phyloP scores from a whole-genome alignment of 2,888 invertebrate species.

The Scaptomyza parva region DNA sequence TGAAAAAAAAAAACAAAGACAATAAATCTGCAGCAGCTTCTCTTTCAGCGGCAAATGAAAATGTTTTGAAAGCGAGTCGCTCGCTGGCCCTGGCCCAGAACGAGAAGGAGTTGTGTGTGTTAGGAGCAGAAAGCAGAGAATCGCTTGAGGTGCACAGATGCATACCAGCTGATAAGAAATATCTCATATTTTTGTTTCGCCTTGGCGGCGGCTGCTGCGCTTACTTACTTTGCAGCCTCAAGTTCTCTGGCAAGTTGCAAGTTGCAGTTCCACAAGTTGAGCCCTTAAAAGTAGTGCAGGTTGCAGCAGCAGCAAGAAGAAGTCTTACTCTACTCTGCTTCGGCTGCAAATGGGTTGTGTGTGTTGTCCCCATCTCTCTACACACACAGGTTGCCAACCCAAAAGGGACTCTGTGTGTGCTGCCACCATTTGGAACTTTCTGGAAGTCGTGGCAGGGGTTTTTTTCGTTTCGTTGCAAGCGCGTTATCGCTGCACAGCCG shows the following conservation, averaged over 20 bases:
- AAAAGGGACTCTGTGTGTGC: not conserved
- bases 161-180: constrained; percentile 84
- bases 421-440: constrained; percentile 5
- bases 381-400: constrained; percentile 33
- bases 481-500: constrained; percentile 83
- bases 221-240: constrained; percentile 26
- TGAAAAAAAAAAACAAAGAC: constrained; percentile 67
- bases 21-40: constrained; percentile 78
- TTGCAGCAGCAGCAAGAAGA: constrained; percentile 37
- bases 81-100: too few relatives aligned
- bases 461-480: constrained; percentile 60
- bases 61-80: constrained; percentile 77
- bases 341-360: not conserved
- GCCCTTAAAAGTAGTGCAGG: constrained; percentile 83
- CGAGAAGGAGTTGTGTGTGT: too few relatives aligned
- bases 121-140: constrained; percentile 37
- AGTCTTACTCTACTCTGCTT: constrained; percentile 3
- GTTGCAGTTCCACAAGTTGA: constrained; percentile 70
- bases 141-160: constrained; percentile 84
- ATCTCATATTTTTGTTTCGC: constrained; percentile 74
- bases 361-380: not conserved
- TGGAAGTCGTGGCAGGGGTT: constrained; percentile 46
- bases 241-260: too few relatives aligned
- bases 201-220: constrained; percentile 38
- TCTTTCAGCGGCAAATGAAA: constrained; percentile 78